Percentiles rank a stretch among this genome's conserved stretches.
Conservation (phyloP, 2,888 invertebrate genomes). For the Leptopilina myrica region DNA sequence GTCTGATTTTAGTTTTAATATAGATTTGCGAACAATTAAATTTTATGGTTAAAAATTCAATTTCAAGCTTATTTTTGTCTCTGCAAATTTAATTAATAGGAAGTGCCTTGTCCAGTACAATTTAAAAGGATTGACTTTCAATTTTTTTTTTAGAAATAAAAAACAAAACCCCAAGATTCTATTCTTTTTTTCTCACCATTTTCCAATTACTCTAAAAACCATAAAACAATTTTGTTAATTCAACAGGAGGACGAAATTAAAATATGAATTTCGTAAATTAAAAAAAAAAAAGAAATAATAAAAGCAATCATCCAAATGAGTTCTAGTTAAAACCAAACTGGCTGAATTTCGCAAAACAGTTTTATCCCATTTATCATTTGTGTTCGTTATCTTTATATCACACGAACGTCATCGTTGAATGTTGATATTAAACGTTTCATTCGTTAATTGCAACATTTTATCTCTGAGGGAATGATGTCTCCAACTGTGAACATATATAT, state of each 20-base stretch:
- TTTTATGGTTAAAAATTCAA: no score
- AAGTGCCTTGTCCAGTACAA: no score
- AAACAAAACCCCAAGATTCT: no score
- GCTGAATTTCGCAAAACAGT: background rate
- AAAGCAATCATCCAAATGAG: background rate
- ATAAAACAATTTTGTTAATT: no score
- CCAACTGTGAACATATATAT: background rate
- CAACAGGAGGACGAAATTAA: background rate
- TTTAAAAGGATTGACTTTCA: no score
- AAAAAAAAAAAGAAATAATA: background rate
- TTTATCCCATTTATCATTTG: background rate
- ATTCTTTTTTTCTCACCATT: no score
- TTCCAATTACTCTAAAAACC: no score
- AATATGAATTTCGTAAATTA: background rate
- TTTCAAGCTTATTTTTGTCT: no score
- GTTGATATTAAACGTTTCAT: conserved; percentile 26
- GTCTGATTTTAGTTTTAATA: no score
- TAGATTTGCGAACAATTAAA: no score
- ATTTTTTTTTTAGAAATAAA: no score
- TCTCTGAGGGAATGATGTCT: conserved; percentile 26
- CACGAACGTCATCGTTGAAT: background rate
- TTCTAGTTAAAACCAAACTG: conserved; percentile 2
- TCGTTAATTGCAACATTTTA: conserved; percentile 24
- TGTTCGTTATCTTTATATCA: conserved; percentile 4
- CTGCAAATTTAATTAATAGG: no score